A percentile compares a stretch with the other conserved stretches of the same genome.
phyloP scores from a whole-genome alignment of 2,888 invertebrate species.

The Microctonus brassicae region DNA sequence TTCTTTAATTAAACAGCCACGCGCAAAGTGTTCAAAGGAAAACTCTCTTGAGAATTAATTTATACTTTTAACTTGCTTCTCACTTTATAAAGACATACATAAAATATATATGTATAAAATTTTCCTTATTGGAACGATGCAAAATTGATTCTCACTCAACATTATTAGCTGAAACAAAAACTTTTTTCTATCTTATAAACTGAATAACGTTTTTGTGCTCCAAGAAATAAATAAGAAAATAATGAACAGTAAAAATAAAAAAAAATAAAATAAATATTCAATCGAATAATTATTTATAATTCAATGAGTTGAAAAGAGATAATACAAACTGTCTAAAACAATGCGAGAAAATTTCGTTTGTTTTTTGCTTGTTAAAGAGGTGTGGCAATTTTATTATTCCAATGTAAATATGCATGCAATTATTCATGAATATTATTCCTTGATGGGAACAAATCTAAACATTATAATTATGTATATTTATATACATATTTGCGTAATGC shows the following conservation, averaged over 20 bases:
- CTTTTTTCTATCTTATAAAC: slow-evolving; percentile 13
- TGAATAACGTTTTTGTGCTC: neutral
- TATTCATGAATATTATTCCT: neutral
- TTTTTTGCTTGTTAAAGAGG: neutral
- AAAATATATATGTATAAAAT: neutral
- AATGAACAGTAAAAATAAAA: slow-evolving; percentile 15
- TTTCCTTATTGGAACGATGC: slow-evolving; percentile 22
- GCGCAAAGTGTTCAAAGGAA: slow-evolving; percentile 38
- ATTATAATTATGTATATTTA: neutral
- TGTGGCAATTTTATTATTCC: neutral
- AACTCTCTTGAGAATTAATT: slow-evolving; percentile 31
- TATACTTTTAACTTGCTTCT: slow-evolving; percentile 37
- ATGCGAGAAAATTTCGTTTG: slow-evolving; percentile 29
- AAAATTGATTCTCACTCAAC: slow-evolving; percentile 28
- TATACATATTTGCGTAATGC: slow-evolving; percentile 1
- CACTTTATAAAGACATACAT: neutral
- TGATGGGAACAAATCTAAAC: neutral
- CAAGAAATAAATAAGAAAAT: neutral
- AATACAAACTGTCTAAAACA: slow-evolving; percentile 27
- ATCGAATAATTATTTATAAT: slow-evolving; percentile 11
- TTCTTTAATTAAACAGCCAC: slow-evolving; percentile 37
- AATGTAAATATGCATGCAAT: neutral
- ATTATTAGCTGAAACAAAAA: slow-evolving; percentile 12
- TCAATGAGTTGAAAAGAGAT: slow-evolving; percentile 14
- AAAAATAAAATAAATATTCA: slow-evolving; percentile 7